Base-by-base conservation (phyloP, 2,113 vertebrate species). In the Lates calcarifer region DNA sequence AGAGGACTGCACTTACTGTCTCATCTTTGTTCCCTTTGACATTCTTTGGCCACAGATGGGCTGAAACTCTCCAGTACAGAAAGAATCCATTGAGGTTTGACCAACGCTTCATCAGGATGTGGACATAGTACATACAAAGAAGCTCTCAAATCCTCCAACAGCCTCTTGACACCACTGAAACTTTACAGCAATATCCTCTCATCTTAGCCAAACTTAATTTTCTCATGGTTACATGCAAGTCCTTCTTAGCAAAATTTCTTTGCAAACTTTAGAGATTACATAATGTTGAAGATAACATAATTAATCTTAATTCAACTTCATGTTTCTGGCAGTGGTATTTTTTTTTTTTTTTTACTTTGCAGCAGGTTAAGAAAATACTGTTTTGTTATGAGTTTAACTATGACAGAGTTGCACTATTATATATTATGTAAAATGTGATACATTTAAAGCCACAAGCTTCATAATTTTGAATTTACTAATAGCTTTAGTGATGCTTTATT, bases 101-200 rank as follows among this genome's bases (percentile, higher is more conserved):
- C 80, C 73, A 80, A 43, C 64, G 41, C 29, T 79, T 63, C 55
- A 58, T 26, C 28, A 71, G 12, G 58, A 72, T 84, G 74, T 86
- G 62, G 74, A 79, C 61, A 78, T 56, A 82, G 74, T 51, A 49
- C 70, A 79, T 20, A 86, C 15, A 72, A 26, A 56, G 56, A 79
- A 61, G 61, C 65, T 35, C 33, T 55, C 45, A 74, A 84, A 82
- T 79, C 79, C 72, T 51, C 3, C 43, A 33, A 35, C 5, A 64
- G 51, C n/a, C 51, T 57, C 37, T 47, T 1, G 5, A 79, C 62
- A 65, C 65, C 31, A 37, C 61, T 56, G 60, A 79, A 56, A 24
- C 58, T 33, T 29, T 1, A 6, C 22, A 18, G 31, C 41, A 33
- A 69, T 73, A 71, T 51, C 26, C 57, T 51, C 51, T 71, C 45